A percentile compares a stretch with the other conserved stretches of the same genome.
Evolutionary conservation across 2,113 vertebrate genomes (phyloP).

Genomic region (Micronycteris hirsuta): DNA sequence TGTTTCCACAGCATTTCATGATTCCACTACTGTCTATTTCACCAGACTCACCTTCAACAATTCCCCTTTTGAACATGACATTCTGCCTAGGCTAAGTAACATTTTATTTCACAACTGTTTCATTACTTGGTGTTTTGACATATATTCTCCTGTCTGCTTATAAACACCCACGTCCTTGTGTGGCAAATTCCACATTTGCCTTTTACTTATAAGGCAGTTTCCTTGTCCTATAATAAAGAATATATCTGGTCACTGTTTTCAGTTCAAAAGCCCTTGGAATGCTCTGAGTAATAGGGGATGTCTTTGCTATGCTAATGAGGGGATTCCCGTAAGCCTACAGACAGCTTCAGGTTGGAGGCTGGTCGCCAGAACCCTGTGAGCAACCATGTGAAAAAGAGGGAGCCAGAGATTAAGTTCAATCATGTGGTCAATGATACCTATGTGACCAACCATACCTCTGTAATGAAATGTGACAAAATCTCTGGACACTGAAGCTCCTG

Average conservation of each 20-base stretch:
- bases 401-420: background rate
- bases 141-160: slow-evolving; percentile 1
- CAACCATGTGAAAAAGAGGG: background rate
- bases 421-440: background rate
- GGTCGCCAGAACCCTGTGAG: background rate
- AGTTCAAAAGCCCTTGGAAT: background rate
- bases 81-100: background rate
- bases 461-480: background rate
- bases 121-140: background rate
- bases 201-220: background rate
- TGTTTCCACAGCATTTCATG: background rate
- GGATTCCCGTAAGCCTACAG: background rate
- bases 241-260: background rate
- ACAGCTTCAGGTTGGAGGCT: background rate
- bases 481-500: background rate
- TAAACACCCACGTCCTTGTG: background rate
- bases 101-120: slow-evolving; percentile 27
- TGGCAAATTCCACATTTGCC: background rate
- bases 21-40: background rate
- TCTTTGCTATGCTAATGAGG: background rate
- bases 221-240: background rate
- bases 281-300: background rate
- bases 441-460: background rate
- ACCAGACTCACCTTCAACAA: background rate
- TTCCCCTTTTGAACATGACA: background rate